Percentiles rank a stretch among this genome's conserved stretches.
These are phyloP conservation scores for Neodiprion pinetum DNA, from an alignment of 1,140 invertebrate genomes.

Conservation along the genomic window DNA sequence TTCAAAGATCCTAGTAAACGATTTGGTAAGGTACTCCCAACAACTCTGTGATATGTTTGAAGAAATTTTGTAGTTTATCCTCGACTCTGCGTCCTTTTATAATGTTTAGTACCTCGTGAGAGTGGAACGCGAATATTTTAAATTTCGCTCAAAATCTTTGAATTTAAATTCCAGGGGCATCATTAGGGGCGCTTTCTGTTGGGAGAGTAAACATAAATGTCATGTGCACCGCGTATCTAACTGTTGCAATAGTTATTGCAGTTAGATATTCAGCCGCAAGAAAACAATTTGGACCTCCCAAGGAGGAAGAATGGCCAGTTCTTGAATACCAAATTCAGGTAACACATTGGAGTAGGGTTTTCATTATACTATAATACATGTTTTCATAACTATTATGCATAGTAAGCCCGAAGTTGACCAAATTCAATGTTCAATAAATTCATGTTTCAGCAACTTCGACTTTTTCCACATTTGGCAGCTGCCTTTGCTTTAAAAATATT, in stretches of 20 bases:
- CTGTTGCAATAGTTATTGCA: constrained; percentile 81
- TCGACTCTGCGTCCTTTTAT: background rate
- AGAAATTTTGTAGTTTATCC: background rate
- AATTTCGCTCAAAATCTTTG: background rate
- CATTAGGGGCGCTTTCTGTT: constrained; percentile 84
- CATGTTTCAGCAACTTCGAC: constrained; percentile 82
- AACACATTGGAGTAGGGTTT: constrained; percentile 60
- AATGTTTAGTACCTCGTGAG: constrained; percentile 11
- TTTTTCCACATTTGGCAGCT: constrained; percentile 89
- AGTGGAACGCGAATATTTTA: constrained; percentile 3
- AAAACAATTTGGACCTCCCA: constrained; percentile 84
- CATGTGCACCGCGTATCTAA: constrained; percentile 76
- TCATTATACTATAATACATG: constrained; percentile 15
- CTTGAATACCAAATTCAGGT: constrained; percentile 87
- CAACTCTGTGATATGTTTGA: background rate
- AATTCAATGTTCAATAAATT: constrained; percentile 21
- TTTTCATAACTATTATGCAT: background rate
- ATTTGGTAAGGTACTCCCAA: constrained; percentile 62
- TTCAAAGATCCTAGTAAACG: constrained; percentile 80
- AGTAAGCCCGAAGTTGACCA: constrained; percentile 12
- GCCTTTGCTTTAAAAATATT: constrained; percentile 81
- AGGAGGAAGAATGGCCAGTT: constrained; percentile 77
- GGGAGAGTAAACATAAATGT: constrained; percentile 78
- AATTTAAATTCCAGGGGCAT: constrained; percentile 64
- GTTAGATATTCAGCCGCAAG: constrained; percentile 89